Base-by-base conservation (phyloP, 2,113 vertebrate species). In the Chrysochloris asiatica region DNA sequence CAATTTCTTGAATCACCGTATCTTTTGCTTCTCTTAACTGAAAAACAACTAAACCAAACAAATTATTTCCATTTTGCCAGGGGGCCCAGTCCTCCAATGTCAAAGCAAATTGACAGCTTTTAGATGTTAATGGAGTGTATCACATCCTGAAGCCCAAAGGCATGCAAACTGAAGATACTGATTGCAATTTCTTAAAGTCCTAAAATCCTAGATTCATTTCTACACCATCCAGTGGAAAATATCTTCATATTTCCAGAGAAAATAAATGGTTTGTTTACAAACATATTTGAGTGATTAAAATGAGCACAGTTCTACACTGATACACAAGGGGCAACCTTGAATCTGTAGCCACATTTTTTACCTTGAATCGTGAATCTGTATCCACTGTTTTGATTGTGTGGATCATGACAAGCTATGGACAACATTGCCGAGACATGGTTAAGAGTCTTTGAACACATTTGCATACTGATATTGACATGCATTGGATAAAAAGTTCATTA, bases 161-260 rank as follows among this genome's bases (percentile, higher is more conserved):
- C 11, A 0, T 1, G 19, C 1, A 2, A 59, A 8, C 30, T 26
- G 13, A 54, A 54, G 47, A n/a, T 4, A 6, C 19, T 45, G n/a
- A n/a, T n/a, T n/a, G 13, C 22, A 0, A 26, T 13, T 10, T 33
- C 4, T 16, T 8, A 63, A 43, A 8, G 22, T 24, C 50, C 30
- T 41, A 3, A 36, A 9, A 10, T 36, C 65, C 86, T 14, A 11
- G 22, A 56, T 13, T 36, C 33, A 28, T 9, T 14, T 16, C 30
- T 28, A 7, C 4, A 6, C 5, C 0, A 26, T 8, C 50, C 78
- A 56, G 10, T 43, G 28, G 67, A 80, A 28, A 6, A 16, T 11
- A 8, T 16, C 14, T 83, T 65, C 33, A 3, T 8, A 22, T 56
- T 54, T 54, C 45, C 33, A 0, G 1, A 8, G 24, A 83, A 92